Evolutionary conservation across 2,797 vertebrate species (phyloP), one percentile per base, ranked within the genome.

Genomic region (Danio jaintianensis): DNA sequence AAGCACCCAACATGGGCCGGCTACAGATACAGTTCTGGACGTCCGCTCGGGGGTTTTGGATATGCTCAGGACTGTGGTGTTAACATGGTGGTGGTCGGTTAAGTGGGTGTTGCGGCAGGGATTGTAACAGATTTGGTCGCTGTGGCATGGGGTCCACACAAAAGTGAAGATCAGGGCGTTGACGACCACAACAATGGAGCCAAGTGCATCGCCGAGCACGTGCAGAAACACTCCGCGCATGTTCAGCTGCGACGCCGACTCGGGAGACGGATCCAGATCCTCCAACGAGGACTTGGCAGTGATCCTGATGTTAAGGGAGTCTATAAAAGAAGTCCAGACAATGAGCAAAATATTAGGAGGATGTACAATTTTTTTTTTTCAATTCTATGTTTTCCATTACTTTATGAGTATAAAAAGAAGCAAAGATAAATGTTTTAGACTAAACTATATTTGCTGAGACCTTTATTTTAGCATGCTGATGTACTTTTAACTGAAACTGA

Each of bases 171-270:
- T 89, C 79, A 94, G 87, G 63, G 96, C 95, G 82, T 96, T 96
- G 67, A 96, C 86, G 22, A 96, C 95, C 72, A 96, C 96, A 82
- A 96, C 95, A 79, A 96, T 94, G 7, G 96, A 96, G 83, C 96
- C 96, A 85, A 96, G 86, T 15, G 96, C 95, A 86, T 96, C 95
- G 55, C 96, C 95, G 43, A 96, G 92, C 64, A 96, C 95, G 63
- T 96, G 96, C 77, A 96, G 92, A 80, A 96, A 96, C 80, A 96
- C 95, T 63, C 95, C 96, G 64, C 93, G 94, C 95, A 96, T 96
- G 91, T 96, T 96, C 52, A 96, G 93, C 45, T 96, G 94, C 0
- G 90, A 93, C 0, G 92, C 91, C 2, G 92, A 79, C 9, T 69
- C 79, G 2, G 92, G 89, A 12, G 43, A 29, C 22, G 92, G 91